Evolutionary conservation across 1,140 invertebrate species (phyloP), one percentile per base, ranked within the genome.

Genomic region (Plodia interpunctella): DNA sequence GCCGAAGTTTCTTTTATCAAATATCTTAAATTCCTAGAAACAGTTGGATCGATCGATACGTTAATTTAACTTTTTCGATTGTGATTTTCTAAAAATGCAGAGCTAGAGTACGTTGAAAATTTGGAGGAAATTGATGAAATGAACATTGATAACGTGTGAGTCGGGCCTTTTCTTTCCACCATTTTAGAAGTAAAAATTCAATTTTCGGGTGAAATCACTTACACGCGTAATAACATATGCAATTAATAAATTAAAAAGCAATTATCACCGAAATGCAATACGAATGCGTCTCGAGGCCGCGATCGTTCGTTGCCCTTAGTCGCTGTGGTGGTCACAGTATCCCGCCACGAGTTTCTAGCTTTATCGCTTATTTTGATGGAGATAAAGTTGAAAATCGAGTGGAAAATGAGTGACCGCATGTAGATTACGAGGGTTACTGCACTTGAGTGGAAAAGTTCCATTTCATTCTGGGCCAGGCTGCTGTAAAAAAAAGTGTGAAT

Each of bases 231-330:
- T n/a, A n/a, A n/a, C n/a, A n/a, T n/a, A n/a, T 25, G 21, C 6
- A 25, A 28, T 28, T 32, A 32, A 32, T 32, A 9, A n/a, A 44
- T 44, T 44, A 15, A 44, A 44, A 44, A 1, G 15, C 15, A 6
- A 44, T 44, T 44, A 44, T n/a, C 51, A 65, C 53, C 55, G 65
- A 78, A 76, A 78, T 74, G 71, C 72, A 82, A 78, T 65, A 58
- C 58, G 57, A 67, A 65, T 58, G 62, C 65, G 67, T 71, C 72
- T 72, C 68, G 78, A 74, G 76, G 68, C 69, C 76, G 70, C 44
- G 51, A 65, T 56, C 60, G 80, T 72, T 61, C 80, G 56, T 80
- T 78, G 77, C 66, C 72, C 75, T 60, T 67, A 32, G 30, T 32
- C 57, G 35, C 60, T 70, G 70, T 55, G 55, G 65, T 63, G 62